Evolutionary conservation across 1,140 invertebrate genomes (phyloP), one percentile per base, ranked within the genome.

Genomic region (Drosophila persimilis): DNA sequence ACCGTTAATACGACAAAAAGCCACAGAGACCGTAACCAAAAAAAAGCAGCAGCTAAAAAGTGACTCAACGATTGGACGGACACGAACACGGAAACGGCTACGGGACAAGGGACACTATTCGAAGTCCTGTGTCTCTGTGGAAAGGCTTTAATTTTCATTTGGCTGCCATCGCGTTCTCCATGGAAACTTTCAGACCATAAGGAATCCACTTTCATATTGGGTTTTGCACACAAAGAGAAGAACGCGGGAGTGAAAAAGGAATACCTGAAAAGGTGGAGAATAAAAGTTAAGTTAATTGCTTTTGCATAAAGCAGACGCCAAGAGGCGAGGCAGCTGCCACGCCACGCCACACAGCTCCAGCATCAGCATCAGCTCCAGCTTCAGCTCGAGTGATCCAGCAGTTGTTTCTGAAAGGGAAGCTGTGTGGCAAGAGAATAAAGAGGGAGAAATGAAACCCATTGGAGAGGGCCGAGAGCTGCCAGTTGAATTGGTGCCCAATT

Each of bases 241-340:
- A 11, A 3, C 35, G 35, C 3, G 35, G 35, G 3, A 13, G 11
- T 39, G 35, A 58, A 58, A 20, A 50, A 20, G 51, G 47, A 73
- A 57, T 51, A 56, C 48, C 73, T 73, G 69, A 47, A 39, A 31
- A 73, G 51, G 67, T 55, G 51, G 44, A 58, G 56, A 72, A 69
- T 69, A 63, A 70, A 85, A 81, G 65, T 69, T 71, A 75, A 74
- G 73, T 81, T 85, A 86, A 85, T 85, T 85, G 81, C 81, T 86
- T 86, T 81, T 75, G 73, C 81, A 77, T 77, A 72, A 77, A 67
- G 65, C 61, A 51, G 45, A 51, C 43, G 61, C 58, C 69, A 77
- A 65, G 66, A 73, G 63, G 35, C 51, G 57, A 8, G 8, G 46
- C 62, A 41, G 43, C 29, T 41, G 54, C 26, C 63, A 39, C 11